These are phyloP conservation scores for Ophion slaviceki DNA, from an alignment of 2,888 invertebrate genomes.

Conservation along the genomic window DNA sequence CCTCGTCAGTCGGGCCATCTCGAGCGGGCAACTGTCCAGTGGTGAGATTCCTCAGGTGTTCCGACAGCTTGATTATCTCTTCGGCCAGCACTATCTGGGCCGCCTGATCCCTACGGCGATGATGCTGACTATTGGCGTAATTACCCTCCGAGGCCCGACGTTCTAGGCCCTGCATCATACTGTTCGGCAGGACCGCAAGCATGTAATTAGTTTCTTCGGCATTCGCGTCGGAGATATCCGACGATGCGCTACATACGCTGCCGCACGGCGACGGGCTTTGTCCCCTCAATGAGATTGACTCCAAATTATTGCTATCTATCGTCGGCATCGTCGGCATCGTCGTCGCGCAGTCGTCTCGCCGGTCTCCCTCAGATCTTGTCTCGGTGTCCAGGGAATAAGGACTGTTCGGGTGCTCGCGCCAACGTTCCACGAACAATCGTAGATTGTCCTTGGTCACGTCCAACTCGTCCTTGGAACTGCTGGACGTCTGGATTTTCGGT, in stretches of 20 bases:
- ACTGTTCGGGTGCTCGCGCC: constrained; percentile 95
- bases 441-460: constrained; percentile 93
- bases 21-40: constrained; percentile 51
- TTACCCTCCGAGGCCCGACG: constrained; percentile 92
- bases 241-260: constrained; percentile 87
- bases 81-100: constrained; percentile 87
- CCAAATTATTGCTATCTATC: constrained; percentile 54
- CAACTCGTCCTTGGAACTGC: constrained; percentile 84
- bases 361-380: constrained; percentile 22
- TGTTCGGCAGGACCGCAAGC: constrained; percentile 60
- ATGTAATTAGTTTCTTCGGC: constrained; percentile 53
- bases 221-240: constrained; percentile 68
- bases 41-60: constrained; percentile 86
- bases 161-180: constrained; percentile 85
- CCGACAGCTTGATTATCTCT: constrained; percentile 93
- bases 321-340: not conserved
- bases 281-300: constrained; percentile 85
- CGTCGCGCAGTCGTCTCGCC: not conserved
- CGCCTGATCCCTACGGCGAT: constrained; percentile 74
- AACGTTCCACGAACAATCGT: constrained; percentile 92
- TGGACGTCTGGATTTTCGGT: constrained; percentile 52
- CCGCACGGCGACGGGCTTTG: constrained; percentile 92
- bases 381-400: constrained; percentile 90
- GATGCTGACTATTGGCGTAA: constrained; percentile 79
- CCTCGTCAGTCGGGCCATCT: not conserved